phyloP scores from a whole-genome alignment of 2,888 invertebrate species.

The Bellardia pandia region DNA sequence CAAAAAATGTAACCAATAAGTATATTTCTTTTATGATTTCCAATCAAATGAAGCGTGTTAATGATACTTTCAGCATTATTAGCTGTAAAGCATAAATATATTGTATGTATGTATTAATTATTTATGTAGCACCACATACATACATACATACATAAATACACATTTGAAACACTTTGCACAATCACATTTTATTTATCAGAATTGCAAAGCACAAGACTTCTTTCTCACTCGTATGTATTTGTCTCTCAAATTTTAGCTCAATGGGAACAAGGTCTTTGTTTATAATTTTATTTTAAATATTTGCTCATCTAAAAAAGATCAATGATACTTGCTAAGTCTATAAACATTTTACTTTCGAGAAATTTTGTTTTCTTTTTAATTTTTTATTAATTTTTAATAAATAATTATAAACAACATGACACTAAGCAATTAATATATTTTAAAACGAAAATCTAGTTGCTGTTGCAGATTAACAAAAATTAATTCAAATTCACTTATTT shows the following conservation, averaged over 20 bases:
- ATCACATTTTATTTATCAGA: background rate
- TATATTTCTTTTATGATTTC: too few relatives aligned
- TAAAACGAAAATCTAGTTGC: background rate
- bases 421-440: background rate
- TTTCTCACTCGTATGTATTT: background rate
- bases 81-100: too few relatives aligned
- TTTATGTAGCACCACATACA: too few relatives aligned
- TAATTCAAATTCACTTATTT: background rate
- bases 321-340: background rate
- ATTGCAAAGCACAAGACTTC: background rate
- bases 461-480: background rate
- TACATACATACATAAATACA: too few relatives aligned
- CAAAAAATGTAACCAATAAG: too few relatives aligned
- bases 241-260: background rate
- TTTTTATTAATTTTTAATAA: slow-evolving; percentile 10
- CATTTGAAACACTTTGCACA: too few relatives aligned
- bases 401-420: slow-evolving; percentile 17
- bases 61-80: too few relatives aligned
- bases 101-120: too few relatives aligned
- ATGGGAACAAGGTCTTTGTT: slow-evolving; percentile 15
- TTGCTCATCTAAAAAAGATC: slow-evolving; percentile 24
- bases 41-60: too few relatives aligned
- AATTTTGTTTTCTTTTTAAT: background rate
- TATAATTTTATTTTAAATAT: slow-evolving; percentile 9
- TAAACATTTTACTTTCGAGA: background rate